Percentiles rank a stretch among this genome's conserved stretches.
phyloP scores from a whole-genome alignment of 2,888 invertebrate species.

The Acholoe squamosa region DNA sequence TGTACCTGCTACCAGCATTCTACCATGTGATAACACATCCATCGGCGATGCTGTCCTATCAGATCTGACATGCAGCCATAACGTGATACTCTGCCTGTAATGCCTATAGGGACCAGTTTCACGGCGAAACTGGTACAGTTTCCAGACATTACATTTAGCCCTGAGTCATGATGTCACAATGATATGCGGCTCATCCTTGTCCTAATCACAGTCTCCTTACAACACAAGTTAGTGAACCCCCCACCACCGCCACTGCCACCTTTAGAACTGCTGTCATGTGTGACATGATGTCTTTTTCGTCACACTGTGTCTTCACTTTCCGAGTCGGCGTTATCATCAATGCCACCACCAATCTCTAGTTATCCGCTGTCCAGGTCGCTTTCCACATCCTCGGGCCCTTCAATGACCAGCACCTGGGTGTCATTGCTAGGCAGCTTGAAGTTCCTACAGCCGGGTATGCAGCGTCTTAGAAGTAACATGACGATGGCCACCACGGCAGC shows the following conservation, averaged over 20 bases:
- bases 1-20: not conserved
- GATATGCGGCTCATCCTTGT: too few relatives aligned
- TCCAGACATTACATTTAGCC: not conserved
- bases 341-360: slow-evolving; percentile 63
- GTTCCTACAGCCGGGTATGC: slow-evolving; percentile 57
- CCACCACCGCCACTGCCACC: not conserved
- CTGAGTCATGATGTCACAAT: not conserved
- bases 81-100: too few relatives aligned
- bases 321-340: slow-evolving; percentile 58
- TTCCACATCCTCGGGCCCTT: slow-evolving; percentile 61
- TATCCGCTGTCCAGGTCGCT: slow-evolving; percentile 64
- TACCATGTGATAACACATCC: not conserved
- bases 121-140: too few relatives aligned
- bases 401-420: slow-evolving; percentile 64
- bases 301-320: slow-evolving; percentile 54
- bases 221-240: not conserved
- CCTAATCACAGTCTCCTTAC: not conserved
- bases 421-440: slow-evolving; percentile 61
- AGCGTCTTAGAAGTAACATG: slow-evolving; percentile 49
- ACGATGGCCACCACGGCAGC: slow-evolving; percentile 61
- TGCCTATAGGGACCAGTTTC: too few relatives aligned
- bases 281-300: not conserved
- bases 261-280: too few relatives aligned
- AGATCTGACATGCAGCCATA: too few relatives aligned
- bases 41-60: too few relatives aligned